Evolutionary conservation across 2,888 invertebrate species (phyloP).

Genomic region (Tetanocera ferruginea): DNA sequence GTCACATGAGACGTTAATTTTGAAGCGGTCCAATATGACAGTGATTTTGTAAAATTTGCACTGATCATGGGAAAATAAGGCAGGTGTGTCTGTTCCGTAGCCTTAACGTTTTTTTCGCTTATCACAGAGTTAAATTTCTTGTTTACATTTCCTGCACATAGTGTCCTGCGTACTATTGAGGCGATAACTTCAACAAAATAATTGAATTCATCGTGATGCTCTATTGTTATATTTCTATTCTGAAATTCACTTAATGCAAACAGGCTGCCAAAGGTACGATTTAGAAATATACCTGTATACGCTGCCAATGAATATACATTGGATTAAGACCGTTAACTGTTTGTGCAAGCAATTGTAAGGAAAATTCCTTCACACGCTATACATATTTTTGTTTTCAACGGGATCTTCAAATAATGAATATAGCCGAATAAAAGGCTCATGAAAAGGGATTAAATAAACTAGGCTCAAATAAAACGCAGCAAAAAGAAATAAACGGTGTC

Average conservation of each 20-base stretch:
- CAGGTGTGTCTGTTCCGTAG: conserved; percentile 56
- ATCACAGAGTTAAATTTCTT: conserved; percentile 11
- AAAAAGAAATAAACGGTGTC: background rate
- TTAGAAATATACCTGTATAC: conserved; percentile 26
- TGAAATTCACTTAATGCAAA: conserved; percentile 49
- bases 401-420: background rate
- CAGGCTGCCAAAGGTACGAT: conserved; percentile 30
- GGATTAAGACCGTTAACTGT: conserved; percentile 49
- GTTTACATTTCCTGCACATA: conserved; percentile 48
- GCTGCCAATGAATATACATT: conserved; percentile 10
- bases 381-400: background rate
- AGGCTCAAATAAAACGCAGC: conserved; percentile 42
- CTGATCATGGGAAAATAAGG: conserved; percentile 59
- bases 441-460: conserved; percentile 38
- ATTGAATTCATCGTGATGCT: conserved; percentile 65
- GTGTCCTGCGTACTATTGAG: conserved; percentile 31
- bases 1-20: conserved; percentile 29
- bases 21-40: conserved; percentile 16
- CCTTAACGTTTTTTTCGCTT: background rate
- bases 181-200: conserved; percentile 45
- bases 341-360: conserved; percentile 46
- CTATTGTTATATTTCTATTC: conserved; percentile 56
- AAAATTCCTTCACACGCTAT: conserved; percentile 49
- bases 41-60: background rate
- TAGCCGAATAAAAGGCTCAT: background rate